Base-by-base conservation (phyloP, 1,140 invertebrate genomes). In the Drosophila teissieri region DNA sequence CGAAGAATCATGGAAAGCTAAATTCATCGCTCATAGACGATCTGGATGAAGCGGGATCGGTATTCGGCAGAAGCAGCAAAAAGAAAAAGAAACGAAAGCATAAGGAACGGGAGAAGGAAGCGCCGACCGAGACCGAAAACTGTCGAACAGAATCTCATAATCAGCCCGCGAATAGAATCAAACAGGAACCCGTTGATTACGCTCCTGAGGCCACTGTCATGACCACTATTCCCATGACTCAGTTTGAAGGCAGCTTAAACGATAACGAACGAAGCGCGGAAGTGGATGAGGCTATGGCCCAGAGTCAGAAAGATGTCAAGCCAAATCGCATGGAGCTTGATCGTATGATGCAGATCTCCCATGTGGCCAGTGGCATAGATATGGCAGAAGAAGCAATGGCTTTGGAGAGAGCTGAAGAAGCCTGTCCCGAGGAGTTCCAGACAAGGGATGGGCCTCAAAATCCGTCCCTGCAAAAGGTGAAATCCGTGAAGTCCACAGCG, bases 61-160 rank as follows among this genome's bases (percentile, higher is more conserved):
- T 40, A n/a, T 36, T 62, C 2, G 62, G 37, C 8, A 83, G 74
- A n/a, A 73, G 79, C 11, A 68, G 49, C 19, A 92, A 91, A 62
- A 92, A 90, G 61, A 92, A 92, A 44, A 92, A 90, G 54, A 92
- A 92, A 51, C 73, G 85, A 15, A 91, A 90, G 42, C 83, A 86
- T 42, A 86, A 63, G 37, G 83, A 86, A 24, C 72, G 83, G 10
- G 62, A 64, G 7, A 80, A 51, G 19, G 79, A 92, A 0, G 22
- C 62, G 0, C 46, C 68, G 2, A 17, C 34, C 14, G 45, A 48
- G 4, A 8, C 52, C 2, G 37, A n/a, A 11, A 34, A 37, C 15
- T 56, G 51, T 17, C 37, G 17, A 60, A 3, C 36, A 7, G 55
- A 60, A 2, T 4, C 37, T 42, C 1, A 42, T 15, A 45, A 15